These are phyloP conservation scores for Marasmarcha lunaedactyla DNA, from an alignment of 2,888 invertebrate species.

Conservation along the genomic window DNA sequence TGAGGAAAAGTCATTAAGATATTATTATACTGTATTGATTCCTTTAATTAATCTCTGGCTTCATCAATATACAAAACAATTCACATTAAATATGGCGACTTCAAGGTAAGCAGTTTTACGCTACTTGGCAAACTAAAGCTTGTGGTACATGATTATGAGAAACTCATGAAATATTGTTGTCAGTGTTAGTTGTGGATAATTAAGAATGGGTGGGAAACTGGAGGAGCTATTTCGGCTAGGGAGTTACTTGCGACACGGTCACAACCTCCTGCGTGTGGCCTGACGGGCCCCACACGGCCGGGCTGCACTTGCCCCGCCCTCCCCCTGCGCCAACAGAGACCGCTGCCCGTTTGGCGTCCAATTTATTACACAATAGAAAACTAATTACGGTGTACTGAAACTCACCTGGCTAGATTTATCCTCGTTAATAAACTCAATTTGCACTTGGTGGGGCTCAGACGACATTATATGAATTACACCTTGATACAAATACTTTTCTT, in stretches of 20 bases:
- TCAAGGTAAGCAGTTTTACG: neutral
- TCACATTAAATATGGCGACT: neutral
- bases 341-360: slow-evolving; percentile 63
- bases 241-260: slow-evolving; percentile 69
- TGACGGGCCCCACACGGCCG: slow-evolving; percentile 71
- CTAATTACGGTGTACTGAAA: slow-evolving; percentile 38
- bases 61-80: neutral
- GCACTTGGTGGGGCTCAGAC: slow-evolving; percentile 61
- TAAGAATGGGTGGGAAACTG: slow-evolving; percentile 20
- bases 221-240: slow-evolving; percentile 49
- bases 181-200: slow-evolving; percentile 1
- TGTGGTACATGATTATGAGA: no score
- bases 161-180: no score
- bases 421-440: slow-evolving; percentile 64
- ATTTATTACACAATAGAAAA: slow-evolving; percentile 55
- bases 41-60: no score
- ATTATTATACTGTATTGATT: no score
- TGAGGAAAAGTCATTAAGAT: no score
- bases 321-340: slow-evolving; percentile 64
- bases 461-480: slow-evolving; percentile 64
- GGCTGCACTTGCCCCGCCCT: slow-evolving; percentile 68
- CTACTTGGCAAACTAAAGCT: neutral
- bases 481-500: slow-evolving; percentile 53
- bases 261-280: slow-evolving; percentile 72
- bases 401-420: slow-evolving; percentile 62